Percentiles rank a stretch among this genome's conserved stretches.
These are phyloP conservation scores for Athene noctua DNA, from an alignment of 2,113 vertebrate genomes.

Conservation along the genomic window DNA sequence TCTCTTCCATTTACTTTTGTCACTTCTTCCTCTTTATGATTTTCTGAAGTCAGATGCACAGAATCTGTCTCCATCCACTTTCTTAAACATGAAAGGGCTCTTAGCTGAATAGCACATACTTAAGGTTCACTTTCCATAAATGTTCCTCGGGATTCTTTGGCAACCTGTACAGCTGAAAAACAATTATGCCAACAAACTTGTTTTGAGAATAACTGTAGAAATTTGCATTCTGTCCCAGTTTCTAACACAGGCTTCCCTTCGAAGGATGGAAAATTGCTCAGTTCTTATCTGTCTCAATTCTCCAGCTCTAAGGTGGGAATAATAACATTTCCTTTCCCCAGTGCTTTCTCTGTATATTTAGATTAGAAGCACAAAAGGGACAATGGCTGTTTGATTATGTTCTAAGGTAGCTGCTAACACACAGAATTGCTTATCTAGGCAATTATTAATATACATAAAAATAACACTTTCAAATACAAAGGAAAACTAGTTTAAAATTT, in stretches of 20 bases:
- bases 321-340: conserved; percentile 18
- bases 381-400: neutral
- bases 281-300: conserved; percentile 47
- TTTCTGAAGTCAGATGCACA: neutral
- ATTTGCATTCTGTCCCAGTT: conserved; percentile 41
- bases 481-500: neutral
- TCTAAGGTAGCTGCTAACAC: neutral
- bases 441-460: neutral
- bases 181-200: conserved; percentile 17
- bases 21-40: neutral
- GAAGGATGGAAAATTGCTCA: conserved; percentile 36
- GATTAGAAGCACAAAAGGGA: conserved; percentile 14
- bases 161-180: neutral
- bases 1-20: neutral
- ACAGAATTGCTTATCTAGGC: neutral
- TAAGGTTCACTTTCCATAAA: neutral
- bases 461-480: neutral
- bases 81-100: neutral
- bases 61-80: neutral
- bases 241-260: conserved; percentile 35
- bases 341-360: conserved; percentile 26
- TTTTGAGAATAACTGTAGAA: conserved; percentile 22
- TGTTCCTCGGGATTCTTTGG: neutral
- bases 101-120: neutral
- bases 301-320: neutral